Conservation (phyloP, 2,113 vertebrate genomes). For the Silurus asotus region DNA sequence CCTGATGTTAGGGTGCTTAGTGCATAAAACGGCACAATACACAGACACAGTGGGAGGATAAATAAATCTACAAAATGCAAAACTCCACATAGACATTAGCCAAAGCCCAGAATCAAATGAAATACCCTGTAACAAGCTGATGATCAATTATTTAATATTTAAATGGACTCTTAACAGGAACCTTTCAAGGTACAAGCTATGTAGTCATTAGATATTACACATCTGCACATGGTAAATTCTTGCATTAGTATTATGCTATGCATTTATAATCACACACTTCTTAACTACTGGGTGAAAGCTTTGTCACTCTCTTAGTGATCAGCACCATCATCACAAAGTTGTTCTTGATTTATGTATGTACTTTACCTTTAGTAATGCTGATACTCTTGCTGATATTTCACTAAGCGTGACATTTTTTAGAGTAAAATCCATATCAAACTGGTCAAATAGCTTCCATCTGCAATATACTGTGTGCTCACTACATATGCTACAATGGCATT, state of each 20-base stretch:
- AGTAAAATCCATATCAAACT: not conserved
- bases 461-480: not conserved
- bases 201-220: not conserved
- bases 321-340: not conserved
- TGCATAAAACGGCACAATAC: not conserved
- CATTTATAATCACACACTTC: not conserved
- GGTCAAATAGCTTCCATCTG: not conserved
- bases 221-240: not conserved
- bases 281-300: not conserved
- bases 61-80: not conserved
- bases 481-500: not conserved
- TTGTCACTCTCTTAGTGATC: not conserved
- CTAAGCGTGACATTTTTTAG: not conserved
- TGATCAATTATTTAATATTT: not conserved
- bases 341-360: not conserved
- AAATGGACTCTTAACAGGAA: not conserved
- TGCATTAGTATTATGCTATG: not conserved
- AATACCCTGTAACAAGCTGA: not conserved
- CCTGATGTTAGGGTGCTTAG: not conserved
- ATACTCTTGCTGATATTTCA: too few species aligned
- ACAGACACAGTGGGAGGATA: not conserved
- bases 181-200: not conserved
- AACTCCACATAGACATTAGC: not conserved
- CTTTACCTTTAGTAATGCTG: too few species aligned
- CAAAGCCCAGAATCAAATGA: not conserved